Evolutionary conservation across 2,888 invertebrate genomes (phyloP), one percentile per base, ranked within the genome.

Genomic region (Philereme transversata): DNA sequence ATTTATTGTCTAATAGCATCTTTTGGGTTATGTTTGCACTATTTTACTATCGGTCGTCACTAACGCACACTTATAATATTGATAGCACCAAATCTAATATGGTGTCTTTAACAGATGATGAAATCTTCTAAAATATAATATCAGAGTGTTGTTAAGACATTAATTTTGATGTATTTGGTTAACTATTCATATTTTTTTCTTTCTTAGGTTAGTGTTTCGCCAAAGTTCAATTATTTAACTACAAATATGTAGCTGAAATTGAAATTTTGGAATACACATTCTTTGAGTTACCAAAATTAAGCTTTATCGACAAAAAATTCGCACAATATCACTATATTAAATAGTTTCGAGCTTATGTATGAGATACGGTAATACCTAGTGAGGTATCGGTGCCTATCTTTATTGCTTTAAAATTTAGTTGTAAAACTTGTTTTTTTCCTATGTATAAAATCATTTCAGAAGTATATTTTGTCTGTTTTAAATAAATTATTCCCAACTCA

Each of bases 141-240:
- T 40, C 0, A 45, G 43, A 46, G 52, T 52, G 35, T 41, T 56
- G 53, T 81, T 78, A 87, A 90, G 87, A 90, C 88, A 86, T 82
- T 79, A 76, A 73, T 84, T 83, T 83, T 76, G 76, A 87, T 85
- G 73, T 83, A 75, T 84, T 87, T 79, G 82, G 85, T 89, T 87
- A 84, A 83, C 82, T 87, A 84, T 82, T 88, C 89, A 72, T 90
- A 86, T 45, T 84, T 74, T 77, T 78, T 70, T 65, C 78, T 78
- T 70, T 65, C 78, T 79, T 86, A 83, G 81, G 85, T 87, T 83
- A 82, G 72, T 77, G 55, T 70, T 76, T 81, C 82, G 83, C 89
- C 90, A 90, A 90, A 90, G 90, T 86, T 80, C 71, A 69, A 72
- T 69, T 75, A n/a, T n/a, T n/a, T n/a, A 65, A 64, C 64, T 62